These are phyloP conservation scores for Tuta absoluta DNA, from an alignment of 2,888 invertebrate species.

Conservation along the genomic window DNA sequence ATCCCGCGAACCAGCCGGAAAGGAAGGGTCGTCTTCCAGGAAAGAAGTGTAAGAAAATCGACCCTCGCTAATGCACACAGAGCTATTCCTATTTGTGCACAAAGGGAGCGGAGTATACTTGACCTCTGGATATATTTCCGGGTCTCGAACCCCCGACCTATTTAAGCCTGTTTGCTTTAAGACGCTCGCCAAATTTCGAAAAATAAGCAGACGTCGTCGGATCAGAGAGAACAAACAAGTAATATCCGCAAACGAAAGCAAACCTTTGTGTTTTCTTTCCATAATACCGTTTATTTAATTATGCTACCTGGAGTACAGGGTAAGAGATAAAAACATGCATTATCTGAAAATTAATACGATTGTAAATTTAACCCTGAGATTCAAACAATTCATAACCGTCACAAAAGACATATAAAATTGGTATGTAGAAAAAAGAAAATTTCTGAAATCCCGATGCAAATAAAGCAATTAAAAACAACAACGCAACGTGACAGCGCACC, in stretches of 20 bases:
- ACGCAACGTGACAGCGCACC: constrained; percentile 58
- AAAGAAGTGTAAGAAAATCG: constrained; percentile 63
- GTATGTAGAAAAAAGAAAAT: constrained; percentile 29
- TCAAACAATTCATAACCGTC: not conserved
- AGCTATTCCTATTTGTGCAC: constrained; percentile 70
- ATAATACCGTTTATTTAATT: constrained; percentile 24
- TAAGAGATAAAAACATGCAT: constrained; percentile 13
- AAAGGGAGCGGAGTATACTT: constrained; percentile 67
- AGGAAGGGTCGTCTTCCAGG: constrained; percentile 49
- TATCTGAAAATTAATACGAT: not conserved
- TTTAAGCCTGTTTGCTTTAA: constrained; percentile 44
- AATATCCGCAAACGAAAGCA: constrained; percentile 31
- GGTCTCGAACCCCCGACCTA: constrained; percentile 34
- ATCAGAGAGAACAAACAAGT: constrained; percentile 29
- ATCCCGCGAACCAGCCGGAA: constrained; percentile 56
- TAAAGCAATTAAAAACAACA: constrained; percentile 53
- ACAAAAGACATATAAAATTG: not conserved
- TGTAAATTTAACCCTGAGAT: not conserved
- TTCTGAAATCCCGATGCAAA: constrained; percentile 47
- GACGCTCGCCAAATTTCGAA: constrained; percentile 42
- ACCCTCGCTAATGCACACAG: constrained; percentile 73
- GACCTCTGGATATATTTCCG: constrained; percentile 58
- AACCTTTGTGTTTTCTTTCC: constrained; percentile 27
- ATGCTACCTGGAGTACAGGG: constrained; percentile 19
- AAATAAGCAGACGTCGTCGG: constrained; percentile 28